A percentile compares a stretch with the other conserved stretches of the same genome.
phyloP scores from a whole-genome alignment of 2,113 vertebrate species.

The Corythornis vintsioides region DNA sequence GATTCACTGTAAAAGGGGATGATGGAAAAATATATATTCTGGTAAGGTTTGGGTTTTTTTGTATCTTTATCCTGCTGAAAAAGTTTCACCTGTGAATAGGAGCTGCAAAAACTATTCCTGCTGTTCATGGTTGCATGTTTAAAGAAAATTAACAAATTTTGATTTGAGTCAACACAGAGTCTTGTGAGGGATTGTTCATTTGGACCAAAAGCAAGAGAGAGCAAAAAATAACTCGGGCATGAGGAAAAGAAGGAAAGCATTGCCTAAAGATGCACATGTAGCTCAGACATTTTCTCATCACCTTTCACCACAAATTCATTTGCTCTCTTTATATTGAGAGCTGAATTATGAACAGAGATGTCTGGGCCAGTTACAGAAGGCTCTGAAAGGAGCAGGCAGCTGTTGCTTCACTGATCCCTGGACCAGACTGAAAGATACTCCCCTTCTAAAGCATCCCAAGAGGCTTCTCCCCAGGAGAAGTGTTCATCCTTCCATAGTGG shows the following conservation, averaged over 20 bases:
- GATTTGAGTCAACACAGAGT: not conserved
- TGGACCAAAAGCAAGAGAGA: not conserved
- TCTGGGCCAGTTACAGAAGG: not conserved
- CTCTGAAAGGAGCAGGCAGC: not conserved
- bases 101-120: not conserved
- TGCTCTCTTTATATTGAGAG: not conserved
- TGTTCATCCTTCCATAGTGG: not conserved
- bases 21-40: constrained; percentile 83
- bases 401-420: not conserved
- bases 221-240: not conserved
- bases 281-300: not conserved
- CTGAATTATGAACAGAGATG: not conserved
- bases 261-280: not conserved
- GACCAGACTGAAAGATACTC: not conserved
- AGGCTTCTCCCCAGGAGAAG: not conserved
- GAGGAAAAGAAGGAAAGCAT: not conserved
- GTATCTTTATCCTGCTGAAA: not conserved
- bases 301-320: not conserved
- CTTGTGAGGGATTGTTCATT: not conserved
- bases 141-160: not conserved
- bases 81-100: not conserved
- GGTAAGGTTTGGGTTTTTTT: constrained; percentile 74
- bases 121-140: not conserved
- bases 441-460: not conserved
- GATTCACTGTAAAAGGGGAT: constrained; percentile 87